A percentile compares a stretch with the other conserved stretches of the same genome.
phyloP scores from a whole-genome alignment of 2,797 vertebrate species.

The Acanthopagrus latus region DNA sequence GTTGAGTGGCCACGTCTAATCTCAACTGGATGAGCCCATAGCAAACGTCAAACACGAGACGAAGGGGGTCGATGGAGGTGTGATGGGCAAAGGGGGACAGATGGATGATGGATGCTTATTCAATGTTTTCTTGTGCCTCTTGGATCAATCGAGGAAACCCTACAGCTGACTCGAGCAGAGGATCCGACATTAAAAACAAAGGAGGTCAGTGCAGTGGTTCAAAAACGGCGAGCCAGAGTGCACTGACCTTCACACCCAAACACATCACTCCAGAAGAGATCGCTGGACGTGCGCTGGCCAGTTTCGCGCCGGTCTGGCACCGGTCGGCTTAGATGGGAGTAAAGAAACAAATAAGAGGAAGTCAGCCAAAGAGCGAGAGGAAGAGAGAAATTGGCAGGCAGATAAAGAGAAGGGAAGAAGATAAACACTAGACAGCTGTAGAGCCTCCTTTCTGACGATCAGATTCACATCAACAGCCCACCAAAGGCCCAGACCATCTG shows the following conservation, averaged over 20 bases:
- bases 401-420: constrained; percentile 56
- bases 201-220: constrained; percentile 22
- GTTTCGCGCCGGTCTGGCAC: constrained; percentile 47
- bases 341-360: constrained; percentile 51
- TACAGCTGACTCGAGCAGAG: constrained; percentile 6
- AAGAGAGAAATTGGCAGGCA: constrained; percentile 55
- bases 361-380: constrained; percentile 42
- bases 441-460: constrained; percentile 51
- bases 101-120: constrained; percentile 21
- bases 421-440: constrained; percentile 61
- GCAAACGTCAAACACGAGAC: constrained; percentile 33
- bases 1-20: constrained; percentile 33
- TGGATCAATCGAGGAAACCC: constrained; percentile 6
- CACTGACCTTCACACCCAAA: constrained; percentile 45
- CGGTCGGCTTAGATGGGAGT: constrained; percentile 19
- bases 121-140: constrained; percentile 14
- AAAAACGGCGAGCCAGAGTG: constrained; percentile 14
- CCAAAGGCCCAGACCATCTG: constrained; percentile 58
- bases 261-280: constrained; percentile 41
- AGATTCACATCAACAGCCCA: constrained; percentile 52
- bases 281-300: constrained; percentile 27
- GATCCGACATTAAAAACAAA: constrained; percentile 16
- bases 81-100: constrained; percentile 4
- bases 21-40: constrained; percentile 19
- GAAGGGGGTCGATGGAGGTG: constrained; percentile 36